Conservation (phyloP, 2,888 invertebrate genomes). For the Drosophila infuscata region DNA sequence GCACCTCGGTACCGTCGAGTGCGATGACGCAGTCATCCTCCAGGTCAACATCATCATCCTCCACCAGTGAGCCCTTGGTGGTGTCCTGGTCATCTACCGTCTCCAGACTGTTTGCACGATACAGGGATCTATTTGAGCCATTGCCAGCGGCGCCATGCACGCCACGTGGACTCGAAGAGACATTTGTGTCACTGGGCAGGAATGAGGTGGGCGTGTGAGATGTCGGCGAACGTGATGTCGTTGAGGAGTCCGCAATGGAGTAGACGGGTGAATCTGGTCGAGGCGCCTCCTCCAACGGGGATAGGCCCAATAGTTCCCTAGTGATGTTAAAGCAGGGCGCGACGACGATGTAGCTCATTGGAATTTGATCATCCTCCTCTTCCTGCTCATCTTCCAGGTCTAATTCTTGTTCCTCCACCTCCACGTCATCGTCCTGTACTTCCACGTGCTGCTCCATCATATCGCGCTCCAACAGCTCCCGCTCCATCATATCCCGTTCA, state of each 20-base stretch:
- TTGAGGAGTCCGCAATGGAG: constrained; percentile 59
- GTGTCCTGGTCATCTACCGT: constrained; percentile 67
- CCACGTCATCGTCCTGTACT: not conserved
- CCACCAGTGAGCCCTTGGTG: constrained; percentile 67
- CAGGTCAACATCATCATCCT: constrained; percentile 52
- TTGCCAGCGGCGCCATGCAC: constrained; percentile 28
- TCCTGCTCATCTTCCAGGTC: not conserved
- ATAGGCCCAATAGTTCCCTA: constrained; percentile 41
- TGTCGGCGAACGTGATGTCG: constrained; percentile 52
- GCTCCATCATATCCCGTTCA: not conserved
- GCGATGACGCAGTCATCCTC: constrained; percentile 72
- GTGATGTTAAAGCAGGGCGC: constrained; percentile 51
- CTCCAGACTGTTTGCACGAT: constrained; percentile 67
- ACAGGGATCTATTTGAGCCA: constrained; percentile 45
- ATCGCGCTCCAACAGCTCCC: not conserved
- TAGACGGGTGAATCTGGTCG: constrained; percentile 39
- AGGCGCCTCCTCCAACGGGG: constrained; percentile 28
- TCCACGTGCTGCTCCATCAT: not conserved
- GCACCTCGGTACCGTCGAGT: constrained; percentile 66
- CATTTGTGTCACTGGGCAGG: constrained; percentile 65
- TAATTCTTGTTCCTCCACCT: not conserved
- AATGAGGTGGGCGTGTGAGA: constrained; percentile 63
- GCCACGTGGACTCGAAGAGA: constrained; percentile 60
- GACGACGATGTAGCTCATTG: constrained; percentile 2
- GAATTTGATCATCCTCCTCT: constrained; percentile 9